A percentile compares a stretch with the other conserved stretches of the same genome.
Conservation (phyloP, 2,888 invertebrate genomes). For the Platycheirus albimanus region DNA sequence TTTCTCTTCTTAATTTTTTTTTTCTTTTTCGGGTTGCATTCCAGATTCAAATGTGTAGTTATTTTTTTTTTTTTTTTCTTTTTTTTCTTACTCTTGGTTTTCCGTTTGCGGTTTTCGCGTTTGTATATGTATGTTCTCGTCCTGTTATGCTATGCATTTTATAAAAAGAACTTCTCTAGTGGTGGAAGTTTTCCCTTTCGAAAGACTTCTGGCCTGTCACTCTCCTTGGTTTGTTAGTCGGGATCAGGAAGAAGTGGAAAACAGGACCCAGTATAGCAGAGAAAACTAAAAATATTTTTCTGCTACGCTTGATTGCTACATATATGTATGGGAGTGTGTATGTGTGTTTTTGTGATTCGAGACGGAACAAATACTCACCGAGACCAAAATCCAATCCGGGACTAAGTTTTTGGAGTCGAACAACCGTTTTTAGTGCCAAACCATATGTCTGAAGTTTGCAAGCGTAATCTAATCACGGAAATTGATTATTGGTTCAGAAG, state of each 20-base stretch:
- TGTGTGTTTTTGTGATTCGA: slow-evolving; percentile 6
- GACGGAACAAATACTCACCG: slow-evolving; percentile 48
- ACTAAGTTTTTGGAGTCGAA: slow-evolving; percentile 64
- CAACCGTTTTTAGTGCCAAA: slow-evolving; percentile 76
- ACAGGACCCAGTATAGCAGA: slow-evolving; percentile 28
- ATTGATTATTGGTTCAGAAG: slow-evolving; percentile 78
- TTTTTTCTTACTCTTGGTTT: slow-evolving; percentile 50
- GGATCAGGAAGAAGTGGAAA: slow-evolving; percentile 47
- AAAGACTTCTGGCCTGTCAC: slow-evolving; percentile 41
- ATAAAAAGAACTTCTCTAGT: slow-evolving; percentile 1
- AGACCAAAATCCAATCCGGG: slow-evolving; percentile 44
- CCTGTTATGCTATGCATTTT: slow-evolving; percentile 34
- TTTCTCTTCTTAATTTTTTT: slow-evolving; percentile 28
- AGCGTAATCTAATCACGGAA: slow-evolving; percentile 79
- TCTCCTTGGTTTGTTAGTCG: slow-evolving; percentile 5
- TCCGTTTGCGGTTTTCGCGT: slow-evolving; percentile 62
- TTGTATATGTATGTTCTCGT: slow-evolving; percentile 32
- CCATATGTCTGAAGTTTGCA: slow-evolving; percentile 79
- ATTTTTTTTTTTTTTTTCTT: slow-evolving; percentile 30
- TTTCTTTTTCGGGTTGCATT: slow-evolving; percentile 39
- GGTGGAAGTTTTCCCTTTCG: slow-evolving; percentile 47
- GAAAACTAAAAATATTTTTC: slow-evolving; percentile 55
- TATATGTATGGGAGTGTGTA: slow-evolving; percentile 13
- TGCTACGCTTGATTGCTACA: slow-evolving; percentile 65
- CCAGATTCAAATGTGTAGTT: slow-evolving; percentile 44